phyloP scores from a whole-genome alignment of 2,113 vertebrate genomes.

The Pygoscelis adeliae region DNA sequence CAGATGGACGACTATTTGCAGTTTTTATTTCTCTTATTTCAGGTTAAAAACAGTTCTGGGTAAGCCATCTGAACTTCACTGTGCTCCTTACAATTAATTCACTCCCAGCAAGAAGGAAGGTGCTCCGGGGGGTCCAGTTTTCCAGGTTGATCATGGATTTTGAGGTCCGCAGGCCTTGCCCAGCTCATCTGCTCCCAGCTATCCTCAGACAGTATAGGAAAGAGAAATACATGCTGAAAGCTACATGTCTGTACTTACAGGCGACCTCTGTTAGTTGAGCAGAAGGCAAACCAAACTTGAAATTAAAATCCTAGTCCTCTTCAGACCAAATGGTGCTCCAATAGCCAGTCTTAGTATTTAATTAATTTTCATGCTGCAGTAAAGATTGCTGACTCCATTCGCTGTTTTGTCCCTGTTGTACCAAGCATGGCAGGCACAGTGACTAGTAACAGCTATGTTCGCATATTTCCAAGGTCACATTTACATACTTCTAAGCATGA shows the following conservation, averaged over 20 bases:
- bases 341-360: not conserved
- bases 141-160: not conserved
- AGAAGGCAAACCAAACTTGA: not conserved
- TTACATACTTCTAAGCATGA: not conserved
- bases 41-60: not conserved
- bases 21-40: not conserved
- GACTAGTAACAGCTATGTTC: not conserved
- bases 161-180: not conserved
- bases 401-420: not conserved
- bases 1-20: not conserved
- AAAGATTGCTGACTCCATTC: not conserved
- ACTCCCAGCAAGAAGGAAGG: not conserved
- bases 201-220: not conserved
- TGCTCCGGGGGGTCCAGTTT: not conserved
- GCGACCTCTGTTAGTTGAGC: not conserved
- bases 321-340: not conserved
- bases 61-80: not conserved
- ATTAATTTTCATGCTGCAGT: not conserved
- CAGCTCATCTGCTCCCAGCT: not conserved
- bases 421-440: not conserved
- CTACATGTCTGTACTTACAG: not conserved
- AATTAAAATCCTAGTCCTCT: not conserved
- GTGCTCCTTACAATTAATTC: not conserved
- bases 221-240: not conserved
- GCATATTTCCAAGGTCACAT: not conserved